Conservation (phyloP, 2,797 vertebrate species). For the Pantherophis vulpinus region DNA sequence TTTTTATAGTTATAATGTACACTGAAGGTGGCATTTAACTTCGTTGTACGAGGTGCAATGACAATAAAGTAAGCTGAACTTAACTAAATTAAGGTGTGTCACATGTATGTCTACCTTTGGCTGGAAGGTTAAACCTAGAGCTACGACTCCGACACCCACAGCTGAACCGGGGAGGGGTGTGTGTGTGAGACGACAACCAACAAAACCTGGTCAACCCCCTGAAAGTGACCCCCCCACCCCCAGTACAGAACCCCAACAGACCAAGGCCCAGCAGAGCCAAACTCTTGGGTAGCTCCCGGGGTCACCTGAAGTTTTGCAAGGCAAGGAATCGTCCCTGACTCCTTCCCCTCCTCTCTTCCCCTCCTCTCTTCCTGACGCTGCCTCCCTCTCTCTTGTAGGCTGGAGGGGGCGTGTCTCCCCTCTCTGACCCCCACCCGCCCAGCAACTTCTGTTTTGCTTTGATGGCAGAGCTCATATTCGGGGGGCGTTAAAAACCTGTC, state of each 20-base stretch:
- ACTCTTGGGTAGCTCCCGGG: neutral
- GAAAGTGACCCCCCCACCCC: neutral
- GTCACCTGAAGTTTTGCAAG: neutral
- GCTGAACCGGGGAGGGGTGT: neutral
- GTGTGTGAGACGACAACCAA: neutral
- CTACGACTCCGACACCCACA: neutral
- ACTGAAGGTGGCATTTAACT: no score
- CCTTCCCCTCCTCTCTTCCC: neutral
- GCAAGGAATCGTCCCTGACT: neutral
- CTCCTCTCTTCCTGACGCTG: neutral
- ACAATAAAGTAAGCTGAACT: no score
- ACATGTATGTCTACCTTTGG: no score
- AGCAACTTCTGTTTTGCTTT: neutral
- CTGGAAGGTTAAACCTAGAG: neutral
- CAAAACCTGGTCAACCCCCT: neutral
- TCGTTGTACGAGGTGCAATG: no score
- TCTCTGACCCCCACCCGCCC: neutral
- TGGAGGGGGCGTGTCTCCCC: neutral
- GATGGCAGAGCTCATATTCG: slow-evolving; percentile 15
- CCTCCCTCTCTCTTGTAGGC: neutral
- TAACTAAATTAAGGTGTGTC: neutral
- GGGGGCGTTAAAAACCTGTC: neutral
- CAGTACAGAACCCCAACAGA: neutral
- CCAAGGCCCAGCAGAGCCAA: neutral
- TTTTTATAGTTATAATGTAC: no score